Conservation (phyloP, 2,797 vertebrate species). For the Cirrhinus molitorella region DNA sequence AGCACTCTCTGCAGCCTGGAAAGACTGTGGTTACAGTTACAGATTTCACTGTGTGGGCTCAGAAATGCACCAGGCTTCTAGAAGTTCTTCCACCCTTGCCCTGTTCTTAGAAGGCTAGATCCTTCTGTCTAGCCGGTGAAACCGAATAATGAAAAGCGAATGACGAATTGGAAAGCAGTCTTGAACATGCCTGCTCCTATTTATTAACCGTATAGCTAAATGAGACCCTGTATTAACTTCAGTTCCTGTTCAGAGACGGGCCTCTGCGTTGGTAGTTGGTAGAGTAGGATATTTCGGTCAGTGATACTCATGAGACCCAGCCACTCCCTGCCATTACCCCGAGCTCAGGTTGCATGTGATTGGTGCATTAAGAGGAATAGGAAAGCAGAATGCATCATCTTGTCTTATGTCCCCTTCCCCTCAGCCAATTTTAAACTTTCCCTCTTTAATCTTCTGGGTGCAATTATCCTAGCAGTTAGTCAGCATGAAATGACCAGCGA, state of each 20-base stretch:
- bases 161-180: slow-evolving; percentile 53
- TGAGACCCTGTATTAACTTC: slow-evolving; percentile 64
- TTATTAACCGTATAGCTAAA: slow-evolving; percentile 68
- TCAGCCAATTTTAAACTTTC: slow-evolving; percentile 70
- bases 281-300: slow-evolving; percentile 64
- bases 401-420: slow-evolving; percentile 77
- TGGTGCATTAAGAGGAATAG: slow-evolving; percentile 68
- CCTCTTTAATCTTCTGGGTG: slow-evolving; percentile 77
- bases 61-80: slow-evolving; percentile 52
- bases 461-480: slow-evolving; percentile 80
- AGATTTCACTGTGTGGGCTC: slow-evolving; percentile 52
- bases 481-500: slow-evolving; percentile 71
- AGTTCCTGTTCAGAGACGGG: slow-evolving; percentile 58
- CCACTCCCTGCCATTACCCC: slow-evolving; percentile 66
- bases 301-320: slow-evolving; percentile 68
- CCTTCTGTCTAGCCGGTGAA: slow-evolving; percentile 17
- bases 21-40: slow-evolving; percentile 66
- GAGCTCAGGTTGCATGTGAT: slow-evolving; percentile 75
- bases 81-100: slow-evolving; percentile 32
- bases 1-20: slow-evolving; percentile 62
- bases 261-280: slow-evolving; percentile 32
- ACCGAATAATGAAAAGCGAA: slow-evolving; percentile 60
- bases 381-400: slow-evolving; percentile 63
- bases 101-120: slow-evolving; percentile 21
- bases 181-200: slow-evolving; percentile 56